A percentile compares a stretch with the other conserved stretches of the same genome.
Evolutionary conservation across 2,888 invertebrate species (phyloP).

Genomic region (Pseudococcus longispinus): DNA sequence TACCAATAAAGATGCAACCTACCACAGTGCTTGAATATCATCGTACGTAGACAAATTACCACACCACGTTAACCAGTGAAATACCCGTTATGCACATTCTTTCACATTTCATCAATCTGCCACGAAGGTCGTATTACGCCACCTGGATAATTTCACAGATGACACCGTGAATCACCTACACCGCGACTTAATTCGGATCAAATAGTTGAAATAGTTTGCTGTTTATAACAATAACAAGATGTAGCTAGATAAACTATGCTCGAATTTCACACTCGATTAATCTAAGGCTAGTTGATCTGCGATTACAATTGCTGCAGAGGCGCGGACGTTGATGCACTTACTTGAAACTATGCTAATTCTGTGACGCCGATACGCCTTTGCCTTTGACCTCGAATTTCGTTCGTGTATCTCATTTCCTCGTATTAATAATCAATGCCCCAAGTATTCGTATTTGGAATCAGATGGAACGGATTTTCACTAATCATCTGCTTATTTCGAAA

Average conservation of each 20-base stretch:
- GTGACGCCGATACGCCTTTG: conserved; percentile 54
- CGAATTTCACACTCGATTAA: conserved; percentile 46
- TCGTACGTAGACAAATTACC: neutral
- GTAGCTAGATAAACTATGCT: conserved; percentile 33
- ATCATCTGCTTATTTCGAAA: neutral
- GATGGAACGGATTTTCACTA: conserved; percentile 43
- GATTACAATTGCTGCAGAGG: conserved; percentile 22
- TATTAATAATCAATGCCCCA: neutral
- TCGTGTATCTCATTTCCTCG: conserved; percentile 46
- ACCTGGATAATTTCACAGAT: conserved; percentile 35
- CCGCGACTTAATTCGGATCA: conserved; percentile 44
- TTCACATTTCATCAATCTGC: conserved; percentile 37
- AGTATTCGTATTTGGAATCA: conserved; percentile 2
- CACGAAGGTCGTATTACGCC: conserved; percentile 28
- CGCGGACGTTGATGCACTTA: neutral
- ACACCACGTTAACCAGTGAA: neutral
- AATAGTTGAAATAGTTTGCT: conserved; percentile 31
- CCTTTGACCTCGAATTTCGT: conserved; percentile 51
- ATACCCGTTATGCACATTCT: conserved; percentile 36
- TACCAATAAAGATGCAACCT: neutral
- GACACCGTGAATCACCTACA: conserved; percentile 44
- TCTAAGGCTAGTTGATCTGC: conserved; percentile 33
- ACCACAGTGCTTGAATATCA: neutral
- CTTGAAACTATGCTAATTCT: conserved; percentile 52
- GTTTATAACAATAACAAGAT: conserved; percentile 33